Conservation (phyloP, 2,797 vertebrate species). For the Selene dorsalis region DNA sequence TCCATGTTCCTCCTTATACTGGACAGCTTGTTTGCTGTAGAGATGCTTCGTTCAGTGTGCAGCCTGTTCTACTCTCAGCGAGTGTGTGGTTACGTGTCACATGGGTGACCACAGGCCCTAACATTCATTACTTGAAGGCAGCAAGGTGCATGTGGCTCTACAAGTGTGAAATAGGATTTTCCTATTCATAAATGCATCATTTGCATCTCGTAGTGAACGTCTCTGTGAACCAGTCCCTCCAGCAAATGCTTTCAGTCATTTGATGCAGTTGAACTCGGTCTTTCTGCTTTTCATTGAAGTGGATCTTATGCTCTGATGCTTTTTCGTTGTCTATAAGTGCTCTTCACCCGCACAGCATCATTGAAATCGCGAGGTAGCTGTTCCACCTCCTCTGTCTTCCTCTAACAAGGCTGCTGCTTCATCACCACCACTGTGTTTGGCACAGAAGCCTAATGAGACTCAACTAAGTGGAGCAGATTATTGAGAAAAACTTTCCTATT, state of each 20-base stretch:
- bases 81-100: no score
- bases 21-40: no score
- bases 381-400: conserved; percentile 37
- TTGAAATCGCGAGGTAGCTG: conserved; percentile 21
- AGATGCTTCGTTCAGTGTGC: no score
- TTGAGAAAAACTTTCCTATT: conserved; percentile 38
- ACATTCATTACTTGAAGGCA: no score
- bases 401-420: conserved; percentile 41
- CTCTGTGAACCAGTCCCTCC: neutral
- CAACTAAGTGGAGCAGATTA: conserved; percentile 37
- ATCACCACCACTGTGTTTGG: conserved; percentile 31
- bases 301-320: no score
- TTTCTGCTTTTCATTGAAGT: no score
- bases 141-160: no score
- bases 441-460: conserved; percentile 26
- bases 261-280: neutral
- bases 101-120: no score
- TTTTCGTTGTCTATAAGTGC: no score
- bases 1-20: no score
- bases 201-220: neutral
- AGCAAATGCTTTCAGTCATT: neutral
- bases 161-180: neutral
- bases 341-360: neutral
- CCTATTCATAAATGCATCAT: neutral
- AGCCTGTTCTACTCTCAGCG: no score